A percentile compares a stretch with the other conserved stretches of the same genome.
Evolutionary conservation across 2,113 vertebrate genomes (phyloP).

Genomic region (Bujurquina vittata): DNA sequence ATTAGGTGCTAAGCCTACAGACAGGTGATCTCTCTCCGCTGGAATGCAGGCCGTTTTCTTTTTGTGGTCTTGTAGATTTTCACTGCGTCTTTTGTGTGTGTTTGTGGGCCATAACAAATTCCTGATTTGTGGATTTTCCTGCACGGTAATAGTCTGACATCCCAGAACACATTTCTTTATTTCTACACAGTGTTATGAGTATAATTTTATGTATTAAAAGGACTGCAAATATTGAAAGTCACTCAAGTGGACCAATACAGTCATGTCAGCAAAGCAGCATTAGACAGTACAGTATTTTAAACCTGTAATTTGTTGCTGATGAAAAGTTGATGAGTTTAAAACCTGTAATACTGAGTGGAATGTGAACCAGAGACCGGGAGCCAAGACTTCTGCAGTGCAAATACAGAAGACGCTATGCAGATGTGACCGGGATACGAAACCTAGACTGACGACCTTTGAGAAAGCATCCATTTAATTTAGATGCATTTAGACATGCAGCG

Average conservation of each 20-base stretch:
- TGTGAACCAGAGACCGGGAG: background rate
- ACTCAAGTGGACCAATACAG: constrained; percentile 6
- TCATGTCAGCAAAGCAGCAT: constrained; percentile 30
- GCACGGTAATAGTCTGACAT: constrained; percentile 16
- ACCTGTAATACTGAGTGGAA: constrained; percentile 42
- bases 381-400: constrained; percentile 43
- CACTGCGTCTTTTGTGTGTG: constrained; percentile 5
- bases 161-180: constrained; percentile 21
- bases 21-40: constrained; percentile 50
- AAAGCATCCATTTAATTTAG: background rate
- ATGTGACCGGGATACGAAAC: constrained; percentile 6
- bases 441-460: background rate
- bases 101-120: constrained; percentile 40
- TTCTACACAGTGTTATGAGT: constrained; percentile 54
- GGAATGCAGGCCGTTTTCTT: constrained; percentile 57
- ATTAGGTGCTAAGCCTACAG: constrained; percentile 24
- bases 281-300: constrained; percentile 40
- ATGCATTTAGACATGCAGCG: background rate
- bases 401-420: constrained; percentile 28
- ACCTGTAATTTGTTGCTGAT: constrained; percentile 60
- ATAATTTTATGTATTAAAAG: constrained; percentile 31
- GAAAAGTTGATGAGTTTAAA: constrained; percentile 58
- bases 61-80: constrained; percentile 48
- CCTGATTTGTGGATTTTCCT: constrained; percentile 48
- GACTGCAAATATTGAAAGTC: constrained; percentile 25